Evolutionary conservation across 2,797 vertebrate genomes (phyloP).

Genomic region (Alectoris magna): DNA sequence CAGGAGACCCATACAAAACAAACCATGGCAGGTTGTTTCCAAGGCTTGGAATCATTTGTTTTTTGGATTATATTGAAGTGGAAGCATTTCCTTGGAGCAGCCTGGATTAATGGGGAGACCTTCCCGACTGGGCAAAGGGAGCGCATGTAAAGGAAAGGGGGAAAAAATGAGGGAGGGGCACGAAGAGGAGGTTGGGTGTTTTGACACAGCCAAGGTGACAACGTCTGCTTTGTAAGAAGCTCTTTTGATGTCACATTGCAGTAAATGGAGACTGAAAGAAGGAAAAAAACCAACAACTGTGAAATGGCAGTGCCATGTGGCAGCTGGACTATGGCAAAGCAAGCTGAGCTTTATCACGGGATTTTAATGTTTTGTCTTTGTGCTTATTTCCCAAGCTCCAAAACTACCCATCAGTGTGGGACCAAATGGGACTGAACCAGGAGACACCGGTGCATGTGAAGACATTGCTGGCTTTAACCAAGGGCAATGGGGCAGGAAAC

Average conservation of each 20-base stretch:
- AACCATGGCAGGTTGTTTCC: background rate
- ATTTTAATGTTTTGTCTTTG: slow-evolving; percentile 31
- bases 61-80: background rate
- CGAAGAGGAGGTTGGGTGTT: background rate
- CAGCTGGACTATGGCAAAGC: background rate
- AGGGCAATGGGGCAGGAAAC: background rate
- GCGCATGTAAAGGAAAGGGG: background rate
- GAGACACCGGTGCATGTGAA: background rate
- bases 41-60: background rate
- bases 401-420: background rate
- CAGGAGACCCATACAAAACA: background rate
- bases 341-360: background rate
- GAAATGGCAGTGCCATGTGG: background rate
- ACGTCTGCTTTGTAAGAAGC: background rate
- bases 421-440: background rate
- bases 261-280: background rate
- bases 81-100: background rate
- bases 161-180: accelerated
- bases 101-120: background rate
- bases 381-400: slow-evolving; percentile 13
- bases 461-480: background rate
- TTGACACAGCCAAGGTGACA: background rate
- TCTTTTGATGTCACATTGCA: background rate
- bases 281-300: background rate
- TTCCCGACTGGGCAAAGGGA: background rate